A percentile compares a stretch with the other conserved stretches of the same genome.
These are phyloP conservation scores for Arion vulgaris DNA, from an alignment of 1,140 invertebrate species.

Conservation along the genomic window DNA sequence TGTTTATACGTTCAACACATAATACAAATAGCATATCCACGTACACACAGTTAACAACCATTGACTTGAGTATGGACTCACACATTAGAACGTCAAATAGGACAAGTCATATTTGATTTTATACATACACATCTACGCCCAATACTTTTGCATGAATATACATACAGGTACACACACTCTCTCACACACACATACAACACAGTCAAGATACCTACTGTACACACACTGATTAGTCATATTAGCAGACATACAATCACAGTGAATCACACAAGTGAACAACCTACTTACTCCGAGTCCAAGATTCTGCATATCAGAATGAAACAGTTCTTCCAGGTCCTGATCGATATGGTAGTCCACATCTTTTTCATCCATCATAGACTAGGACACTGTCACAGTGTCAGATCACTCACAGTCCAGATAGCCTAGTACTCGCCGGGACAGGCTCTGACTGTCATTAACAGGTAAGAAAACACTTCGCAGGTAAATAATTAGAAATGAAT, in stretches of 20 bases:
- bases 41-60: no score
- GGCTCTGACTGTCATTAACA: not conserved
- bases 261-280: not conserved
- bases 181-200: slow-evolving; percentile 5
- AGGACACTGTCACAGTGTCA: not conserved
- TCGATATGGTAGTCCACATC: slow-evolving; percentile 25
- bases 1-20: no score
- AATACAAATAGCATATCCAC: no score
- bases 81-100: no score
- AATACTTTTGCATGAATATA: not conserved
- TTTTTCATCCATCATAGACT: not conserved
- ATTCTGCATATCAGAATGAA: slow-evolving; percentile 7
- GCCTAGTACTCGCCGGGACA: not conserved
- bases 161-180: not conserved
- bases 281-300: slow-evolving; percentile 18
- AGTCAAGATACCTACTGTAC: not conserved
- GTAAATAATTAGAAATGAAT: no score
- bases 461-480: not conserved
- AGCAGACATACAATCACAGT: not conserved
- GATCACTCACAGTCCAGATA: not conserved
- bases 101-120: no score
- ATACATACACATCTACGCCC: not conserved
- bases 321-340: slow-evolving; percentile 10
- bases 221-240: not conserved
- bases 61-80: no score